Conservation (phyloP, 2,888 invertebrate species). For the Drosophila pegasa region DNA sequence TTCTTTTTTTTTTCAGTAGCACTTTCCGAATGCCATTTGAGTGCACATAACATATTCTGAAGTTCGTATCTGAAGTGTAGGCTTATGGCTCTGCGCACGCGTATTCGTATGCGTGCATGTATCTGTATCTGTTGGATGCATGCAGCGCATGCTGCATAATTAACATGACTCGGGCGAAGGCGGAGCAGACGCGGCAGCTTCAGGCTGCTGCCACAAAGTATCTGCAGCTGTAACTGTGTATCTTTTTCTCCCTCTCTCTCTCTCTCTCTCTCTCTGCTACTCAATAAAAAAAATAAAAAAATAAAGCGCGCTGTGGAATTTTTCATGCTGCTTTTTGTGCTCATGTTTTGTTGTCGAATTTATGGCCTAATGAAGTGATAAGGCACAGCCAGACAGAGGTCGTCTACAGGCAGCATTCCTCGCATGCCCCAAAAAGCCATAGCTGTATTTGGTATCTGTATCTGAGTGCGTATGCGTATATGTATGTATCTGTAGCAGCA, state of each 20-base stretch:
- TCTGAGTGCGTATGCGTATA: background rate
- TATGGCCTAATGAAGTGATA: constrained; percentile 76
- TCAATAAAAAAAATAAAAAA: constrained; percentile 45
- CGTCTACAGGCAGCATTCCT: constrained; percentile 70
- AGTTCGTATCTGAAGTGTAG: constrained; percentile 39
- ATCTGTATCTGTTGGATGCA: constrained; percentile 62
- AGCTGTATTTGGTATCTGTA: constrained; percentile 19
- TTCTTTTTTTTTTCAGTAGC: constrained; percentile 83
- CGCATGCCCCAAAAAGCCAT: constrained; percentile 60
- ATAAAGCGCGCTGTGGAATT: constrained; percentile 64
- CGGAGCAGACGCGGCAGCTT: constrained; percentile 19
- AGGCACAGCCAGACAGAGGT: constrained; percentile 61
- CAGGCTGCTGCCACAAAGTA: constrained; percentile 41
- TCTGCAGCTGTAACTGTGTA: constrained; percentile 72
- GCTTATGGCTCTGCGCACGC: constrained; percentile 69
- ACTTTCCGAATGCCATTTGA: constrained; percentile 82
- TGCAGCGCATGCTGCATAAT: constrained; percentile 73
- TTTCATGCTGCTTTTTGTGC: constrained; percentile 60
- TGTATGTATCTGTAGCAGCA: constrained; percentile 6
- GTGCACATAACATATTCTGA: constrained; percentile 79
- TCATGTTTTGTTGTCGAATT: constrained; percentile 68
- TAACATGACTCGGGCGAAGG: constrained; percentile 58
- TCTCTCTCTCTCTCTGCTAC: constrained; percentile 43
- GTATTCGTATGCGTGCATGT: constrained; percentile 60
- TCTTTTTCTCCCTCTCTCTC: too few relatives aligned